Evolutionary conservation across 2,797 vertebrate genomes (phyloP).

Genomic region (Ctenopoma kingsleyae): DNA sequence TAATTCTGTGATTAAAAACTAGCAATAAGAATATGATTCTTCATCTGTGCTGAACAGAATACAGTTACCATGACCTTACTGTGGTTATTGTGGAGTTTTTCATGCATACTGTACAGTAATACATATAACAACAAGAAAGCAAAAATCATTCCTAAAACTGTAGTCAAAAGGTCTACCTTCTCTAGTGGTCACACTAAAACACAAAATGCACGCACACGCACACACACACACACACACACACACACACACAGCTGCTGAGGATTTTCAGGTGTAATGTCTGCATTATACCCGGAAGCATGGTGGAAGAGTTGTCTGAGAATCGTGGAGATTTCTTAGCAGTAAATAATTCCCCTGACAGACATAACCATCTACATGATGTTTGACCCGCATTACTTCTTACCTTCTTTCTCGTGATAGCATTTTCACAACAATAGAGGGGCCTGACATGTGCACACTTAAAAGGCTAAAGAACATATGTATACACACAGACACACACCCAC

Average conservation of each 20-base stretch:
- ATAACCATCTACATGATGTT: constrained; percentile 35
- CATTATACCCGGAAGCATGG: background rate
- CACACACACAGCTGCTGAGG: constrained; percentile 18
- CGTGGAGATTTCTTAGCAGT: constrained; percentile 27
- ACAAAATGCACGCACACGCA: background rate
- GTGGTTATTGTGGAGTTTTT: no score
- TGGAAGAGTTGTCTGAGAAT: background rate
- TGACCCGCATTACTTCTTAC: constrained; percentile 22
- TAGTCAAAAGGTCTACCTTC: background rate
- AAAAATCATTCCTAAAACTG: no score
- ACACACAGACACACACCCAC: background rate
- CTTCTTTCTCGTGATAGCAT: constrained; percentile 22
- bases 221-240: no score
- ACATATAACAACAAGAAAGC: no score
- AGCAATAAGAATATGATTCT: background rate
- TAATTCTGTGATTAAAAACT: background rate
- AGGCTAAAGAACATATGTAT: background rate
- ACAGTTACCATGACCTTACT: no score
- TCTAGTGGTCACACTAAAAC: constrained; percentile 9
- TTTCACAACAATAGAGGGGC: background rate
- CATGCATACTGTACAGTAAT: no score
- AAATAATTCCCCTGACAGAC: constrained; percentile 45
- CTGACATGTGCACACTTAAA: constrained; percentile 13
- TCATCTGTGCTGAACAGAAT: background rate
- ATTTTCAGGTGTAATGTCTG: constrained; percentile 25